Evolutionary conservation across 2,888 invertebrate species (phyloP), one percentile per base, ranked within the genome.

Genomic region (Heliconius erato): DNA sequence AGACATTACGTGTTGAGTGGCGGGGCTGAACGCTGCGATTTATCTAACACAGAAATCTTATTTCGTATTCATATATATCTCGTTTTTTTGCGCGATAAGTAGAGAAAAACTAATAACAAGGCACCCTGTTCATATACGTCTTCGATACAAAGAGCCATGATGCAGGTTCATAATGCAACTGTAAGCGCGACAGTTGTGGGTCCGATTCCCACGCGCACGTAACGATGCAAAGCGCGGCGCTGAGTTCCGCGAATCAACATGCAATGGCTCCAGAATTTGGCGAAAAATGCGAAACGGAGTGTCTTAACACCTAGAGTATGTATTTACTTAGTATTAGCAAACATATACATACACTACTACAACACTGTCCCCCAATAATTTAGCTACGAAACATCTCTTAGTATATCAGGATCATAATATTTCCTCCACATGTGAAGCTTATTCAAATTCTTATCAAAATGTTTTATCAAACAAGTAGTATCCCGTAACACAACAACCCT

Each of bases 401-500:
- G 63, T 40, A 54, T 59, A 72, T 72, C 35, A 49, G 26, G 28
- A 19, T 71, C 32, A 79, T 72, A 44, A 79, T 40, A 79, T 69
- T 72, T 72, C 26, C 72, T n/a, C 26, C 35, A 79, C 79, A 63
- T 26, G 32, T 23, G 44, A 35, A 79, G 28, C 32, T 78, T 78
- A 78, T 78, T 78, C 67, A 78, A 78, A 78, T 78, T 78, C 32
- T 78, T 78, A 78, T 78, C 78, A 78, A 68, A 68, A 67, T 44
- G 49, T 78, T 78, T 67, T 78, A 78, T 78, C 78, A 78, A 78
- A 78, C 78, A 78, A 78, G 78, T 28, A 67, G 78, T 68, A 78
- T 78, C 78, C 78, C 78, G 68, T 78, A 78, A 78, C 68, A 78
- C 67, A 80, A 80, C 80, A 68, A 68, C 80, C 76, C 76, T 76